Conservation (phyloP, 2,113 vertebrate species). For the Nothoprocta pentlandii region DNA sequence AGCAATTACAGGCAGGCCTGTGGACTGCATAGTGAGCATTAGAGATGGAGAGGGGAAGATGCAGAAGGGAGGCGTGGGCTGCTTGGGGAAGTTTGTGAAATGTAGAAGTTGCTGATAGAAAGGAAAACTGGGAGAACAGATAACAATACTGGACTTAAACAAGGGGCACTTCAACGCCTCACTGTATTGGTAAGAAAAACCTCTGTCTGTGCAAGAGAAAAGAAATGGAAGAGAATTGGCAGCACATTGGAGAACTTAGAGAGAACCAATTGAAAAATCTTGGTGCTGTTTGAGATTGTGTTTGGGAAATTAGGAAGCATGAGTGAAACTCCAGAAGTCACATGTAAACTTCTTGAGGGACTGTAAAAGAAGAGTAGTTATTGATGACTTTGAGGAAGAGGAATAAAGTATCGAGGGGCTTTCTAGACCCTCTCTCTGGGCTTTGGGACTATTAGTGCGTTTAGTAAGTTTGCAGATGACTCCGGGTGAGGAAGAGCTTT, state of each 20-base stretch:
- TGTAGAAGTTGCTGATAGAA: background rate
- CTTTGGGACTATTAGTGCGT: accelerated
- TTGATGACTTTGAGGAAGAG: background rate
- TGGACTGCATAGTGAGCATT: accelerated
- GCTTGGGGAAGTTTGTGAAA: background rate
- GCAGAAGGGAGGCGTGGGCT: background rate
- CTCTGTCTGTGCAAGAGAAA: background rate
- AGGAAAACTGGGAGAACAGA: background rate
- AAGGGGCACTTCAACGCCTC: background rate
- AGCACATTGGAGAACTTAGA: background rate
- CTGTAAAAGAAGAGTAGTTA: background rate
- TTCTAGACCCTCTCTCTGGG: background rate
- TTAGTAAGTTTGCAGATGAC: background rate
- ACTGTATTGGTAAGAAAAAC: background rate
- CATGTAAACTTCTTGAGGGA: background rate
- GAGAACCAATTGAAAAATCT: background rate
- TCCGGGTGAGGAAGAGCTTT: background rate
- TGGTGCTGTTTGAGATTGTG: background rate
- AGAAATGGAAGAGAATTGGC: background rate
- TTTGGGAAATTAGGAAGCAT: background rate
- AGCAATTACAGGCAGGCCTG: background rate
- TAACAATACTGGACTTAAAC: background rate
- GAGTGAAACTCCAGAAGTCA: background rate
- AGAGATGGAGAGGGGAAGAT: background rate
- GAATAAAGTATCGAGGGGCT: background rate